phyloP scores from a whole-genome alignment of 2,113 vertebrate genomes.

The Lepus americanus region DNA sequence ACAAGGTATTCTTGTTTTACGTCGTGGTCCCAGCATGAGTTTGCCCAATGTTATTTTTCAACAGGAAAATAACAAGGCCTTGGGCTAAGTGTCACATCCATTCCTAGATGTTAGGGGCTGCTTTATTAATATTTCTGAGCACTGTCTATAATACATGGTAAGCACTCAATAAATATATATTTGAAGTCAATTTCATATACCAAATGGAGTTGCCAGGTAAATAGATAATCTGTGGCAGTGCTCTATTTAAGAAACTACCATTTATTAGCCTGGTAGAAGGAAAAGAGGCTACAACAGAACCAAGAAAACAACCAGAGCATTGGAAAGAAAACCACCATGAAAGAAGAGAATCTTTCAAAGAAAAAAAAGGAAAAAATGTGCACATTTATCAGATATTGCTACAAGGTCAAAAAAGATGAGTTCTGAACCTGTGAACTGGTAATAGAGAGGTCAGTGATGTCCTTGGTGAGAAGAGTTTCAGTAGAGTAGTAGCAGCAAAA shows the following conservation, averaged over 20 bases:
- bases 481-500: not conserved
- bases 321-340: conserved; percentile 9
- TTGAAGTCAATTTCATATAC: conserved; percentile 10
- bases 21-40: not conserved
- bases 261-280: not conserved
- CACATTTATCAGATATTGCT: not conserved
- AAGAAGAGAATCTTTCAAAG: not conserved
- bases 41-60: not conserved
- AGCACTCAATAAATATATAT: conserved; percentile 5
- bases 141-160: not conserved
- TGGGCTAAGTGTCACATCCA: not conserved
- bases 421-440: not conserved
- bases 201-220: not conserved
- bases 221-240: not conserved
- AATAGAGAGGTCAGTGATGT: not conserved
- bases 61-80: not conserved
- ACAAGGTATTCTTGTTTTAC: not conserved
- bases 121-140: not conserved
- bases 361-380: not conserved
- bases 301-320: not conserved
- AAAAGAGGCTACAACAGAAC: not conserved
- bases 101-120: not conserved
- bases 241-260: not conserved
- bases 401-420: not conserved
- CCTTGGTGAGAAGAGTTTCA: not conserved